These are phyloP conservation scores for Notolabrus celidotus DNA, from an alignment of 2,797 vertebrate genomes.

Conservation along the genomic window DNA sequence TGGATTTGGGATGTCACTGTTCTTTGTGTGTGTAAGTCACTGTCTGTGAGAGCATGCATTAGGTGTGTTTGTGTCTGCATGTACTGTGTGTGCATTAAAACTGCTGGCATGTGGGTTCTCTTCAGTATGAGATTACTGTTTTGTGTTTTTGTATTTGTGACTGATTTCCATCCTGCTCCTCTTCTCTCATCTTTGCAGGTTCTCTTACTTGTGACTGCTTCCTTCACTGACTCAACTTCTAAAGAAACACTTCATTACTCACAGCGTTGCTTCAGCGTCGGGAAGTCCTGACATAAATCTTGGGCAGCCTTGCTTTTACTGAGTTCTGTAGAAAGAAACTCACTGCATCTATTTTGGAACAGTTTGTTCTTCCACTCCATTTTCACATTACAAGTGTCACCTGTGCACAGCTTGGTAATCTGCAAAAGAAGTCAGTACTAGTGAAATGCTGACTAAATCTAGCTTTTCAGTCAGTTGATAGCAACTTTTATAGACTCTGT, in stretches of 20 bases:
- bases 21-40: conserved; percentile 7
- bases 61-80: conserved; percentile 25
- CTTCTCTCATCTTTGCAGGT: conserved; percentile 3
- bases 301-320: conserved; percentile 23
- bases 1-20: conserved; percentile 67
- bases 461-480: conserved; percentile 1
- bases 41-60: conserved; percentile 21
- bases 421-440: conserved; percentile 4
- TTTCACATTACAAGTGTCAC: conserved; percentile 16
- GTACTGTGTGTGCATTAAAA: neutral
- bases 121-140: neutral
- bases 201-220: conserved; percentile 28
- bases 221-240: conserved; percentile 40
- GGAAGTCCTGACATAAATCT: conserved; percentile 64
- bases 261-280: conserved; percentile 49
- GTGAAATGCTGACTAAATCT: conserved; percentile 16
- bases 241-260: conserved; percentile 51
- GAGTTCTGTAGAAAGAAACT: conserved; percentile 38
- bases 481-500: neutral
- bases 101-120: neutral
- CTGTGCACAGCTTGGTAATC: conserved; percentile 26
- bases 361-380: conserved; percentile 44
- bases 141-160: conserved; percentile 1
- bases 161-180: conserved; percentile 13
- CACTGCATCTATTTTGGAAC: conserved; percentile 36